A percentile compares a stretch with the other conserved stretches of the same genome.
These are phyloP conservation scores for Hypotaenidia philippensis DNA, from an alignment of 2,797 vertebrate species.

Conservation along the genomic window DNA sequence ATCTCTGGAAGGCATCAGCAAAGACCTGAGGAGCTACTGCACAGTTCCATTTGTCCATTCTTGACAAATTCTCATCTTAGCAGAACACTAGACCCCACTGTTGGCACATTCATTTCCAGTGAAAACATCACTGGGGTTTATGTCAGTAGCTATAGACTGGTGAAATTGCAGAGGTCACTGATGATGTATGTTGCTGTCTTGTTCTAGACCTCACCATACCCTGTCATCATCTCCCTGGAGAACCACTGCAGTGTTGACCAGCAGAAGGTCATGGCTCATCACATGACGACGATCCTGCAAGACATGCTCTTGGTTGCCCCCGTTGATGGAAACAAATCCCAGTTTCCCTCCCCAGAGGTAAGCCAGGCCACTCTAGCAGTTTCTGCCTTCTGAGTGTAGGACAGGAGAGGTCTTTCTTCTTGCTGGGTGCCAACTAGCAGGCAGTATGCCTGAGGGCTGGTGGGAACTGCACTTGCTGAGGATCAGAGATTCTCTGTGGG, in stretches of 20 bases:
- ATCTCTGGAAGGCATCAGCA: not conserved
- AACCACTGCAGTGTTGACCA: slow-evolving; percentile 94
- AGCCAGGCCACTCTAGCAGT: not conserved
- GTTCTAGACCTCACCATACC: slow-evolving; percentile 89
- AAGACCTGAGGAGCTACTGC: not conserved
- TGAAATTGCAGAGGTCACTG: not conserved
- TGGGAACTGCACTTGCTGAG: not conserved
- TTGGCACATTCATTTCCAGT: not conserved
- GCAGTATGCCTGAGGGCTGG: not conserved
- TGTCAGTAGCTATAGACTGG: not conserved
- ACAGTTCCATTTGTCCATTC: not conserved
- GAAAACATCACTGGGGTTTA: not conserved
- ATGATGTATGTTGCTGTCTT: not conserved
- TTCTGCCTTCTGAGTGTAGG: not conserved
- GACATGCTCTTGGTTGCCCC: slow-evolving; percentile 86
- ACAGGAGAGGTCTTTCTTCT: not conserved
- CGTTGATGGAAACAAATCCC: slow-evolving; percentile 76
- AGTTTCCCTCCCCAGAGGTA: slow-evolving; percentile 94
- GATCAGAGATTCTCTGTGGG: not conserved
- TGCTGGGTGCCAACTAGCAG: not conserved
- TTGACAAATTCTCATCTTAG: not conserved
- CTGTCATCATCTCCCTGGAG: slow-evolving; percentile 96
- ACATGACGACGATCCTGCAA: slow-evolving; percentile 88
- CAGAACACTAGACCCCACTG: not conserved
- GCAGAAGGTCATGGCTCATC: slow-evolving; percentile 90